Percentiles rank a stretch among this genome's conserved stretches.
phyloP scores from a whole-genome alignment of 92 coral and sea anemone genomes.

The Porites rus region DNA sequence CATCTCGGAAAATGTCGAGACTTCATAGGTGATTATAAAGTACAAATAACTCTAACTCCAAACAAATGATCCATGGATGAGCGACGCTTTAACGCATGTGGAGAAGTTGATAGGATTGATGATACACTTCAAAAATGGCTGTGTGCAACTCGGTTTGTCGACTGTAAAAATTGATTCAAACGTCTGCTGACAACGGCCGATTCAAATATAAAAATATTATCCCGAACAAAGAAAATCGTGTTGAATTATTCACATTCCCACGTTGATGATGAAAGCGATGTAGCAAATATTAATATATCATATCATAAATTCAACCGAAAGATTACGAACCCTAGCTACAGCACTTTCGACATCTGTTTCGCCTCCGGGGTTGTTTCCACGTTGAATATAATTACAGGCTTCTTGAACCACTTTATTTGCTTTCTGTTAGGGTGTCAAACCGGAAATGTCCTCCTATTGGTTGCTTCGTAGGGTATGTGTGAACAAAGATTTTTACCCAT shows the following conservation, averaged over 20 bases:
- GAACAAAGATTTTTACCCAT: neutral
- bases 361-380: constrained; percentile 35
- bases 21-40: constrained; percentile 4
- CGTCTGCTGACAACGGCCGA: neutral
- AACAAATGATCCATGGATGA: constrained; percentile 4
- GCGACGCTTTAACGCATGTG: constrained; percentile 19
- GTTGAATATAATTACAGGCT: constrained; percentile 37
- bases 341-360: constrained; percentile 23
- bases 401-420: constrained; percentile 34
- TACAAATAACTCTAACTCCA: neutral
- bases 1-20: neutral
- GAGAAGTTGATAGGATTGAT: neutral
- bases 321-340: neutral
- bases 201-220: neutral
- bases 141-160: neutral
- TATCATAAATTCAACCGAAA: neutral
- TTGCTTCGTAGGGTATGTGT: neutral
- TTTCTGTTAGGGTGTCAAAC: constrained; percentile 12
- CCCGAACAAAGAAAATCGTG: too few species aligned
- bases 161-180: neutral
- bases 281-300: neutral
- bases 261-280: neutral
- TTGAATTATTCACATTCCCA: neutral
- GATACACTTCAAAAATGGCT: neutral
- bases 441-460: constrained; percentile 47